Percentiles rank a stretch among this genome's conserved stretches.
Conservation (phyloP, 2,113 vertebrate genomes). For the Scalopus aquaticus region DNA sequence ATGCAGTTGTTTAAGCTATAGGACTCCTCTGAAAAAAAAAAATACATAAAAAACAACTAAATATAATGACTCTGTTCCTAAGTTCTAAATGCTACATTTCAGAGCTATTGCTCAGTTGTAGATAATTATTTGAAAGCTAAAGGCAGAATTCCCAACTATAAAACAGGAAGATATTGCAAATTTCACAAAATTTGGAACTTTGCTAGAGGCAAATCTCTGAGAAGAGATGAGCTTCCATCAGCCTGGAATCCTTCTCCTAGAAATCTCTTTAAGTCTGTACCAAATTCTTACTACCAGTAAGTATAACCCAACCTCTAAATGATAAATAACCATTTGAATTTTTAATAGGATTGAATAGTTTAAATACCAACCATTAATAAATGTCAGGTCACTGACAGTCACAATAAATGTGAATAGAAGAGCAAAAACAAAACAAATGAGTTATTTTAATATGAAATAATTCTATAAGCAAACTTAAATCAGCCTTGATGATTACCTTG, state of each 20-base stretch:
- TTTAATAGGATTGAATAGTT: background rate
- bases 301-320: background rate
- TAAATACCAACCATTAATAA: background rate
- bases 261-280: background rate
- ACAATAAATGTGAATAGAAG: background rate
- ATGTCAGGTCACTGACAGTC: background rate
- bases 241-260: background rate
- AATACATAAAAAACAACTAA: background rate
- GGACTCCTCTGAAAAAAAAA: background rate
- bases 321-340: background rate
- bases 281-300: background rate
- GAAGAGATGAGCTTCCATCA: background rate
- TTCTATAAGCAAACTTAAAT: background rate
- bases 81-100: background rate
- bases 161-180: background rate
- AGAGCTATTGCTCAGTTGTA: constrained; percentile 17
- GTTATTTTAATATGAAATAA: background rate
- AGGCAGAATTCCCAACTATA: background rate
- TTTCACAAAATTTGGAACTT: background rate
- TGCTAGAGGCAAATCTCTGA: background rate
- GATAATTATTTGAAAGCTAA: background rate
- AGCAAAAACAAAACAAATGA: background rate
- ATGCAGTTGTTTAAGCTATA: background rate
- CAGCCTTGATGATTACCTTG: background rate
- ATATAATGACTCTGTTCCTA: background rate